Percentiles rank a stretch among this genome's conserved stretches.
Evolutionary conservation across 2,797 vertebrate genomes (phyloP).

Genomic region (Vultur gryphus): DNA sequence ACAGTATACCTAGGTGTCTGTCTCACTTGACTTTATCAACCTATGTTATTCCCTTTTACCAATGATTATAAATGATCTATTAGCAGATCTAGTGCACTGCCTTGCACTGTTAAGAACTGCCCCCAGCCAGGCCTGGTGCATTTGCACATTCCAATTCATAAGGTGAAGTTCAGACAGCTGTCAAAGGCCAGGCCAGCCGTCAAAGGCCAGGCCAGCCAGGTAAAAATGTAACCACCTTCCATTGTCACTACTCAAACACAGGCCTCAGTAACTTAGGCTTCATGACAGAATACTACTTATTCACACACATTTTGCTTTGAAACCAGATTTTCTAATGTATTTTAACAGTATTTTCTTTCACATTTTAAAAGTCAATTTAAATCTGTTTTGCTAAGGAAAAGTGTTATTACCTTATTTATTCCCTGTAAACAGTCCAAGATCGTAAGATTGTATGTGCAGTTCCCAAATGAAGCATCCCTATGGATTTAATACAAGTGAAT

Average conservation of each 20-base stretch:
- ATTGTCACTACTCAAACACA: neutral
- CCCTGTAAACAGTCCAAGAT: conserved; percentile 95
- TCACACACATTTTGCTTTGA: neutral
- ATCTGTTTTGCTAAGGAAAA: neutral
- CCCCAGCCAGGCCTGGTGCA: neutral
- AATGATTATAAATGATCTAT: neutral
- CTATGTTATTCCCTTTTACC: neutral
- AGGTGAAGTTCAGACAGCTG: neutral
- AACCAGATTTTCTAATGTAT: neutral
- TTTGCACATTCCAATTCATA: neutral
- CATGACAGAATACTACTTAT: neutral
- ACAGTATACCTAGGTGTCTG: neutral
- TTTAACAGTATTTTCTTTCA: neutral
- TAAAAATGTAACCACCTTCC: neutral
- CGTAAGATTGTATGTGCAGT: conserved; percentile 89
- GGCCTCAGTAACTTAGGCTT: neutral
- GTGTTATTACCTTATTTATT: conserved; percentile 87
- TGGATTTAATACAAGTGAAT: conserved; percentile 42
- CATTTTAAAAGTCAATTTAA: neutral
- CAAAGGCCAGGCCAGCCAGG: neutral
- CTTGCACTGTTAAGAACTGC: neutral
- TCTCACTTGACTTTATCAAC: neutral
- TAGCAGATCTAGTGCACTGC: neutral
- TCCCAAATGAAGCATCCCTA: conserved; percentile 96
- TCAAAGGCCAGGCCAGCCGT: neutral